phyloP scores from a whole-genome alignment of 2,113 vertebrate species.

The Puntigrus tetrazona region DNA sequence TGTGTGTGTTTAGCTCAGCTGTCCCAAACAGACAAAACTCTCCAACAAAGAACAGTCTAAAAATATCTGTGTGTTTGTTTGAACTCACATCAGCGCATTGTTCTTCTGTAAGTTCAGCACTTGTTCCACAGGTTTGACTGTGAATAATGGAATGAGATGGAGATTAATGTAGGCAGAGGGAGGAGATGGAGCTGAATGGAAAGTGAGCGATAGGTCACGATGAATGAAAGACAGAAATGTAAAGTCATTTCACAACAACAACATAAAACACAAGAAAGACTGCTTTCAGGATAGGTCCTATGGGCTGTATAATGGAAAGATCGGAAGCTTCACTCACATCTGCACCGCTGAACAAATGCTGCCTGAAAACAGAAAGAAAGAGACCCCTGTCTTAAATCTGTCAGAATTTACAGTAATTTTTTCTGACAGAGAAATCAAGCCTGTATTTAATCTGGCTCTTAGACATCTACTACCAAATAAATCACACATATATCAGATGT shows the following conservation, averaged over 20 bases:
- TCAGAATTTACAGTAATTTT: background rate
- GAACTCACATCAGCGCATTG: conserved; percentile 41
- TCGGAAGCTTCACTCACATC: background rate
- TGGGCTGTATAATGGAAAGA: background rate
- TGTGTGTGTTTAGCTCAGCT: background rate
- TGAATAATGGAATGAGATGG: background rate
- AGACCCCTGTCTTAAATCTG: background rate
- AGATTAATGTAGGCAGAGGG: background rate
- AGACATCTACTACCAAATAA: too few relatives aligned
- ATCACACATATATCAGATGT: background rate
- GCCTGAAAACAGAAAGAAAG: conserved; percentile 29
- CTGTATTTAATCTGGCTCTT: background rate
- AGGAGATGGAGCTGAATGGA: too few relatives aligned
- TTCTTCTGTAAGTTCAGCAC: background rate
- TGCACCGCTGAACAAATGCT: background rate
- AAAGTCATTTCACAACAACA: conserved; percentile 1
- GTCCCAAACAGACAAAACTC: background rate
- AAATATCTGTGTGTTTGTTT: background rate
- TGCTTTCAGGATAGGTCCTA: background rate
- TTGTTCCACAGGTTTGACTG: conserved; percentile 14
- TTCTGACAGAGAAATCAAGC: background rate
- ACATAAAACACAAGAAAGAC: background rate
- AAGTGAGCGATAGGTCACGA: background rate
- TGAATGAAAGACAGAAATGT: background rate
- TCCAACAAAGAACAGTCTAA: background rate